Conservation (phyloP, 2,797 vertebrate species). For the Ciconia nigra region DNA sequence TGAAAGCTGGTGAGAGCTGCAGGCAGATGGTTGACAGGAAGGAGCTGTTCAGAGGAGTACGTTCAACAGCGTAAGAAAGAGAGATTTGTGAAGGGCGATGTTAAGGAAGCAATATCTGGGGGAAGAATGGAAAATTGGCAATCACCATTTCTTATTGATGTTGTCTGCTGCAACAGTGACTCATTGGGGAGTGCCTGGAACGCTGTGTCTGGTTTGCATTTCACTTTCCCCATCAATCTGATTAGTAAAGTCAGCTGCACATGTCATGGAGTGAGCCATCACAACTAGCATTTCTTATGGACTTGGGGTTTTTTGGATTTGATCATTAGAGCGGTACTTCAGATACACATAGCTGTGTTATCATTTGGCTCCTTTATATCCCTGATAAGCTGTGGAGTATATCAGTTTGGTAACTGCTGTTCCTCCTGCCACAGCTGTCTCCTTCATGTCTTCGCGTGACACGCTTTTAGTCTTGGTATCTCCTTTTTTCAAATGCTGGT, state of each 20-base stretch:
- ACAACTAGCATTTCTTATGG: background rate
- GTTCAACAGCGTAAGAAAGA: background rate
- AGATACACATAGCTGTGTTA: background rate
- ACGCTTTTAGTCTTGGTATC: background rate
- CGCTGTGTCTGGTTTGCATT: background rate
- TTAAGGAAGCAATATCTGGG: background rate
- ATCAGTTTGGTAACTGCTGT: background rate
- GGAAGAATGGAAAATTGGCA: background rate
- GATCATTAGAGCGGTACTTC: background rate
- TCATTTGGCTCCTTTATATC: background rate
- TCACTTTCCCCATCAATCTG: background rate
- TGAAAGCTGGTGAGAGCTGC: background rate
- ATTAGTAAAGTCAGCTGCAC: background rate
- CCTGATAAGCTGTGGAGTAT: background rate
- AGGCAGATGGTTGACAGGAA: background rate
- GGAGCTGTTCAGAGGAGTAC: background rate
- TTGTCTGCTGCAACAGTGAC: background rate
- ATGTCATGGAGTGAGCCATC: background rate
- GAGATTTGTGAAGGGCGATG: background rate
- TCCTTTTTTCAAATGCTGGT: background rate
- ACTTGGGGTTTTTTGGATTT: background rate
- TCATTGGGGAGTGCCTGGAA: background rate
- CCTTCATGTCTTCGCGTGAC: fast-evolving
- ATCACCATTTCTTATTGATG: background rate
- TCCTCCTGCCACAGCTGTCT: background rate